These are phyloP conservation scores for Triplophysa siluroides DNA, from an alignment of 2,113 vertebrate species.

Conservation along the genomic window DNA sequence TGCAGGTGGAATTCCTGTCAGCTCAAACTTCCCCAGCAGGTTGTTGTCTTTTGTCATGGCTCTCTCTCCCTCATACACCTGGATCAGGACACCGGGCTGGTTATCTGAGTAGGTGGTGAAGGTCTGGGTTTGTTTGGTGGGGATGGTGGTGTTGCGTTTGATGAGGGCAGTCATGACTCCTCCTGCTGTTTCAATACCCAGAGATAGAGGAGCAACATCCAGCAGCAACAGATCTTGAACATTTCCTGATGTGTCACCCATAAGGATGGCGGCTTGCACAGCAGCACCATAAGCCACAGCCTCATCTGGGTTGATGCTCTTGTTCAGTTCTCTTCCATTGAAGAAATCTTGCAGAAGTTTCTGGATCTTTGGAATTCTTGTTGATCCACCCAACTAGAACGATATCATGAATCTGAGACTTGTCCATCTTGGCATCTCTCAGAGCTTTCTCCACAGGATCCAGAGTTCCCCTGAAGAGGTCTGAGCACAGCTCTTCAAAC, in stretches of 20 bases:
- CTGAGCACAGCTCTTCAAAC: conserved; percentile 85
- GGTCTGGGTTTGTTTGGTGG: not conserved
- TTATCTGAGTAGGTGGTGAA: not conserved
- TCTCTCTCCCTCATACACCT: conserved; percentile 42
- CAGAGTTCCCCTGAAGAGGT: conserved; percentile 86
- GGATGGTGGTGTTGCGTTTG: not conserved
- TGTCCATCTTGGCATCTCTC: conserved; percentile 76
- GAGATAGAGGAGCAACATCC: not conserved
- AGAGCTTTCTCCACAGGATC: conserved; percentile 85
- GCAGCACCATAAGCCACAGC: conserved; percentile 88
- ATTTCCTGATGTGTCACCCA: conserved; percentile 86
- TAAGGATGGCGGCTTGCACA: conserved; percentile 85
- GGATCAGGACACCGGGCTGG: conserved; percentile 36
- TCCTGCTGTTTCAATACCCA: not conserved
- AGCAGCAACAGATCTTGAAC: conserved; percentile 63
- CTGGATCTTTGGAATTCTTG: conserved; percentile 89
- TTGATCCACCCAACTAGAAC: conserved; percentile 87
- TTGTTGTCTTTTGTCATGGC: conserved; percentile 51
- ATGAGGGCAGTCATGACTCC: not conserved
- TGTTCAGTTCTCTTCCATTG: conserved; percentile 77
- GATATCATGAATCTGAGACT: conserved; percentile 83
- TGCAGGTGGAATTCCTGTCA: conserved; percentile 43
- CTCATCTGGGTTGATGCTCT: conserved; percentile 87
- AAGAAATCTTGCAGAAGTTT: conserved; percentile 73
- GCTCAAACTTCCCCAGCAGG: conserved; percentile 48